Evolutionary conservation across 2,113 vertebrate genomes (phyloP), one percentile per base, ranked within the genome.

Genomic region (Scytalopus superciliaris): DNA sequence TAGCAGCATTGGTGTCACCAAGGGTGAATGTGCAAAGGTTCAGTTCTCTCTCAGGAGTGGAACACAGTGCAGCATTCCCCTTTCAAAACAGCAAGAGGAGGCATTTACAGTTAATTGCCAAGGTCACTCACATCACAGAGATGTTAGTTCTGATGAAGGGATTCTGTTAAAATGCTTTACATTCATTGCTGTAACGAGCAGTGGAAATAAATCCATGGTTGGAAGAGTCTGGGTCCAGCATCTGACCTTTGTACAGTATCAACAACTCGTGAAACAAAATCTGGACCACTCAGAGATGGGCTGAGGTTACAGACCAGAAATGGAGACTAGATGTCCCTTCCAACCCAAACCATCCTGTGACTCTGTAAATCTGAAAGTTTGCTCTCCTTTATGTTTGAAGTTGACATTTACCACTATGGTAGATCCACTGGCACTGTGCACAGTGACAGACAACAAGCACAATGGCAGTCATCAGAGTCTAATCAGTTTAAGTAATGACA

Each of bases 201-300:
- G 45, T 37, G 35, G 45, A 70, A 52, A 79, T 60, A 86, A 64
- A 89, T 44, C 73, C n/a, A 40, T 4, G 19, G 37, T 10, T 66
- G 52, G 59, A 80, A 64, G 49, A 74, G 42, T n/a, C 9, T 62
- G 47, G 22, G 45, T 66, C 13, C 56, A 78, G 45, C 39, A 53
- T 25, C 64, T 64, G 70, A 37, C 6, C 44, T 84, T 25, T 25
- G 14, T 33, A 60, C 17, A 37, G n/a, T 7, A 45, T 21, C 28
- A 69, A 45, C 57, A 87, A 18, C 44, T n/a, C 59, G 4, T 42
- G 28, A 50, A 84, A 90, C 7, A 6, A 77, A 81, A 90, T 40
- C 37, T 69, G 45, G 45, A 37, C 21, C 35, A 53, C 55, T 14
- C 62, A 62, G 0, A 0, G 70, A 62, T 4, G 13, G 30, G 23